Percentiles rank a stretch among this genome's conserved stretches.
Evolutionary conservation across 1,140 invertebrate genomes (phyloP).

Genomic region (Dreissena polymorpha): DNA sequence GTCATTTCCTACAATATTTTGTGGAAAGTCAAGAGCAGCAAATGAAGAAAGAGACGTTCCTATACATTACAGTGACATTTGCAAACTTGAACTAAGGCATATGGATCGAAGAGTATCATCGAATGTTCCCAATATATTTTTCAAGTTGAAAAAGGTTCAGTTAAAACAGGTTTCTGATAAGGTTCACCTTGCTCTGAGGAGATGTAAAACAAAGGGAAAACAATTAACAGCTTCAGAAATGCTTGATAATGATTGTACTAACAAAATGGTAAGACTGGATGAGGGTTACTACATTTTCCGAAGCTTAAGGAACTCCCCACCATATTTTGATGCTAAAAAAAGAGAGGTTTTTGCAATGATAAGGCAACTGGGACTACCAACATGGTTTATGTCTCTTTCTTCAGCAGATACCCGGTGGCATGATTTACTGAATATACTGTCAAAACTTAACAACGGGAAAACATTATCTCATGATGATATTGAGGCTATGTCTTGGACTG

Average conservation of each 20-base stretch:
- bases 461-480: conserved; percentile 30
- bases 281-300: conserved; percentile 58
- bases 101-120: conserved; percentile 41
- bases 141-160: conserved; percentile 62
- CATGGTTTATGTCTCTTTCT: conserved; percentile 54
- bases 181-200: conserved; percentile 52
- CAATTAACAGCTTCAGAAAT: conserved; percentile 54
- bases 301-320: conserved; percentile 54
- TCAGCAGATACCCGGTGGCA: conserved; percentile 59
- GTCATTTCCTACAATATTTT: conserved; percentile 43
- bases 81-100: conserved; percentile 38
- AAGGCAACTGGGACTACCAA: conserved; percentile 58
- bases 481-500: conserved; percentile 17
- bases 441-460: conserved; percentile 29
- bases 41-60: conserved; percentile 30
- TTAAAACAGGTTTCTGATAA: conserved; percentile 59
- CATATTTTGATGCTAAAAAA: conserved; percentile 55
- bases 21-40: conserved; percentile 42
- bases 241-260: not conserved
- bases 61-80: conserved; percentile 44
- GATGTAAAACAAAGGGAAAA: conserved; percentile 51
- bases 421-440: conserved; percentile 33
- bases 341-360: conserved; percentile 66
- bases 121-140: conserved; percentile 55
- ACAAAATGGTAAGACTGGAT: too few species aligned